Percentiles rank a stretch among this genome's conserved stretches.
These are phyloP conservation scores for Montipora cactus DNA, from an alignment of 64 coral and sea anemone genomes.

Conservation along the genomic window DNA sequence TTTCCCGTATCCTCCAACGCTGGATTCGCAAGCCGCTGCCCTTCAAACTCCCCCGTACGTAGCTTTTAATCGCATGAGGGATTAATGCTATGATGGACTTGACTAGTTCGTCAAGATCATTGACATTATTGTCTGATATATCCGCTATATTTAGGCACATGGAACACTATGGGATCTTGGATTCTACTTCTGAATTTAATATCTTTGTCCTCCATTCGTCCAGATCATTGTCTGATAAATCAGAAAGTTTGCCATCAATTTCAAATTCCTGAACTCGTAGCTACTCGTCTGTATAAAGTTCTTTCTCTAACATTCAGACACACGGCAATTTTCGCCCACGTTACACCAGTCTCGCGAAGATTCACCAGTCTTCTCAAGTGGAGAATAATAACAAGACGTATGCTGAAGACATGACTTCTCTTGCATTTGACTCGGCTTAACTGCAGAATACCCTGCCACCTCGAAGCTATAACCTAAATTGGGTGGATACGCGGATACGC, in stretches of 20 bases:
- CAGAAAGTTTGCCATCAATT: conserved; percentile 43
- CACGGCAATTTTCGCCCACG: conserved; percentile 27
- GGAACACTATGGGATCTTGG: conserved; percentile 13
- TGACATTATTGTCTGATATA: conserved; percentile 11
- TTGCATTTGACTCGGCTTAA: no score
- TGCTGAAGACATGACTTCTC: not conserved
- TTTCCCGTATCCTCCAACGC: conserved; percentile 49
- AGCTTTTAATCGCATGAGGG: conserved; percentile 48
- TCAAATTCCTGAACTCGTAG: conserved; percentile 12
- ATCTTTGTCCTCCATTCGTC: conserved; percentile 34
- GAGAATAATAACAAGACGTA: conserved; percentile 4
- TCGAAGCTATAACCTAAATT: no score
- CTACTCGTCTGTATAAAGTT: conserved; percentile 48
- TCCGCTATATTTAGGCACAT: conserved; percentile 51
- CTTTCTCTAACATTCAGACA: conserved; percentile 64
- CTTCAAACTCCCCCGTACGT: conserved; percentile 34
- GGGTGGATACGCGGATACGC: no score
- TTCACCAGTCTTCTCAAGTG: conserved; percentile 26
- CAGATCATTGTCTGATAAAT: conserved; percentile 27
- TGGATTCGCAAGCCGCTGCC: conserved; percentile 43
- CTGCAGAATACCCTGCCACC: no score
- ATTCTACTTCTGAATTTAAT: conserved; percentile 28
- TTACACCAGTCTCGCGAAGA: conserved; percentile 32
- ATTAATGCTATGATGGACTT: conserved; percentile 47
- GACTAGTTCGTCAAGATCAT: conserved; percentile 40